A percentile compares a stretch with the other conserved stretches of the same genome.
These are phyloP conservation scores for Sterna hirundo DNA, from an alignment of 2,113 vertebrate genomes.

Conservation along the genomic window DNA sequence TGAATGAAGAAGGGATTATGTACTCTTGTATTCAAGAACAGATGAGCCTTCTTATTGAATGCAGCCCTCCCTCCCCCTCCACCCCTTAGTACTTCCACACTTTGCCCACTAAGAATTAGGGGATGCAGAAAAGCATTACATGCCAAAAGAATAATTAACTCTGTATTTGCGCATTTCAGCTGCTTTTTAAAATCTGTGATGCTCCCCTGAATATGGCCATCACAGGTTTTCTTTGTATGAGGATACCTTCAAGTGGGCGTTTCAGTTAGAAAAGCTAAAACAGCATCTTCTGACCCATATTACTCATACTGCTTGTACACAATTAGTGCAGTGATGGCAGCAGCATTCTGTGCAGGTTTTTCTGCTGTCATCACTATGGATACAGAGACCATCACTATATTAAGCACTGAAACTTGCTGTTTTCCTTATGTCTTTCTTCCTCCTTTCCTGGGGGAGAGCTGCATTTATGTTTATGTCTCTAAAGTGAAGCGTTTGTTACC, in stretches of 20 bases:
- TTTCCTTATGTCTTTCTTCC: background rate
- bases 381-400: background rate
- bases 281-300: background rate
- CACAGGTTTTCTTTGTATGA: background rate
- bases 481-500: background rate
- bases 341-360: background rate
- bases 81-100: background rate
- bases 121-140: background rate
- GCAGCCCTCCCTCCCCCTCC: background rate
- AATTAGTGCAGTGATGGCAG: background rate
- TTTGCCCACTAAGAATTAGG: background rate
- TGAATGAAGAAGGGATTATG: background rate
- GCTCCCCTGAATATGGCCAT: background rate
- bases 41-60: background rate
- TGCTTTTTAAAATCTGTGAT: background rate
- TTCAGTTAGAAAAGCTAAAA: background rate
- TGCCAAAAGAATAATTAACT: background rate
- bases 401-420: background rate
- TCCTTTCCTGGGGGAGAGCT: background rate
- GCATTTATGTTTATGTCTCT: background rate
- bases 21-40: background rate
- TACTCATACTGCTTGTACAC: background rate
- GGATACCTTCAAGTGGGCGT: background rate
- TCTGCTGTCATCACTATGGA: background rate
- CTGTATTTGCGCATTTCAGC: background rate